Percentiles rank a stretch among this genome's conserved stretches.
Conservation (phyloP, 2,797 vertebrate species). For the Emydoidea blandingii region DNA sequence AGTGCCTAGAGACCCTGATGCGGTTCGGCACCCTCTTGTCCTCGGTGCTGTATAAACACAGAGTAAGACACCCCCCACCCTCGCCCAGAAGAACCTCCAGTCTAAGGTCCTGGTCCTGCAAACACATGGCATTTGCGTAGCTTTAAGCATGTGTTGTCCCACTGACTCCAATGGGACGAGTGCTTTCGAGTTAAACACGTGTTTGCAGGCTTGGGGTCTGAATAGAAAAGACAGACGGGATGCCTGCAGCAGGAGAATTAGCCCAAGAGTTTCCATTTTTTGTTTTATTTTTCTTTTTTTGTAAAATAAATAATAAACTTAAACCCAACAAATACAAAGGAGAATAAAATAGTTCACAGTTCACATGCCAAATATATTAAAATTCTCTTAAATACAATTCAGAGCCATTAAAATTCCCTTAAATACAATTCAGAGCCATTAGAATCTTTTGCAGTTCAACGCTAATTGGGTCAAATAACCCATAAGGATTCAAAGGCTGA, state of each 20-base stretch:
- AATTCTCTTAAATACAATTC: neutral
- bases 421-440: neutral
- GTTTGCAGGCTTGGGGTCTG: neutral
- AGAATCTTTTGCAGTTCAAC: neutral
- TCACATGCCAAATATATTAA: constrained; percentile 34
- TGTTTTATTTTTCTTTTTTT: neutral
- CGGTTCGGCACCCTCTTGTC: neutral
- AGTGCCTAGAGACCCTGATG: neutral
- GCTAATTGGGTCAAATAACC: neutral
- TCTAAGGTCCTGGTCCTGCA: neutral
- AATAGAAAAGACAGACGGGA: neutral
- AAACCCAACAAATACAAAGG: neutral
- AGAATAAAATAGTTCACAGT: neutral
- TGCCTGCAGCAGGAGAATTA: neutral
- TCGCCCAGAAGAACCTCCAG: too few relatives aligned
- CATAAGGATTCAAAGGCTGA: neutral
- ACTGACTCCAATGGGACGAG: neutral
- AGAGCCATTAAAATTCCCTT: constrained; percentile 9
- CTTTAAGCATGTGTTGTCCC: neutral
- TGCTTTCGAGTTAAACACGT: neutral
- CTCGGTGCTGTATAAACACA: neutral
- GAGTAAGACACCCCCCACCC: too few relatives aligned
- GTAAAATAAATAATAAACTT: constrained; percentile 5
- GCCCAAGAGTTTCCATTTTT: neutral
- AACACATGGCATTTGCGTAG: neutral